Conservation (phyloP, 2,797 vertebrate genomes). For the Capromys pilorides region DNA sequence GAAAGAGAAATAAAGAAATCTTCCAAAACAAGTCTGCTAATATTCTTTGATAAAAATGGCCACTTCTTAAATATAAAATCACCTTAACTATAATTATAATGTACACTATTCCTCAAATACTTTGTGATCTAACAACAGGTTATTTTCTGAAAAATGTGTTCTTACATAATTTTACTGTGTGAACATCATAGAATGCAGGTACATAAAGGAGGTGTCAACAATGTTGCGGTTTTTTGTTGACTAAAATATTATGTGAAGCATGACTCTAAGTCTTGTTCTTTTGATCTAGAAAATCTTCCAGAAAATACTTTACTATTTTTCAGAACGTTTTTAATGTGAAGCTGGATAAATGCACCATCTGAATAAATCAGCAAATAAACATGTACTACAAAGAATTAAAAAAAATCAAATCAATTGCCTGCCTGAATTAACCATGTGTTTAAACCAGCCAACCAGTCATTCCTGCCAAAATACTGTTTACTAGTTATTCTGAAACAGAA, state of each 20-base stretch:
- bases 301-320: background rate
- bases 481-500: slow-evolving; percentile 13
- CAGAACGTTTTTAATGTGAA: background rate
- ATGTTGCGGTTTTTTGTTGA: background rate
- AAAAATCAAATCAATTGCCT: background rate
- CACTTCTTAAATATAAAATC: background rate
- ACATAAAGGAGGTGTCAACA: background rate
- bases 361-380: background rate
- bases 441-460: slow-evolving; percentile 54
- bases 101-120: background rate
- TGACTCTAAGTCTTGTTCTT: background rate
- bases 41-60: background rate
- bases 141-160: background rate
- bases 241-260: background rate
- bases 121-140: background rate
- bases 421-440: slow-evolving; percentile 44
- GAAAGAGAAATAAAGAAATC: background rate
- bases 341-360: background rate
- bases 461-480: slow-evolving; percentile 19
- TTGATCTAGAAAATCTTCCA: background rate
- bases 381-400: background rate
- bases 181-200: no score
- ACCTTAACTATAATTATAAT: background rate
- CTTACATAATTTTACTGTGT: background rate
- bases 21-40: slow-evolving; percentile 17